Percentiles rank a stretch among this genome's conserved stretches.
These are phyloP conservation scores for Heterohyrax brucei DNA, from an alignment of 2,797 vertebrate genomes.

Conservation along the genomic window DNA sequence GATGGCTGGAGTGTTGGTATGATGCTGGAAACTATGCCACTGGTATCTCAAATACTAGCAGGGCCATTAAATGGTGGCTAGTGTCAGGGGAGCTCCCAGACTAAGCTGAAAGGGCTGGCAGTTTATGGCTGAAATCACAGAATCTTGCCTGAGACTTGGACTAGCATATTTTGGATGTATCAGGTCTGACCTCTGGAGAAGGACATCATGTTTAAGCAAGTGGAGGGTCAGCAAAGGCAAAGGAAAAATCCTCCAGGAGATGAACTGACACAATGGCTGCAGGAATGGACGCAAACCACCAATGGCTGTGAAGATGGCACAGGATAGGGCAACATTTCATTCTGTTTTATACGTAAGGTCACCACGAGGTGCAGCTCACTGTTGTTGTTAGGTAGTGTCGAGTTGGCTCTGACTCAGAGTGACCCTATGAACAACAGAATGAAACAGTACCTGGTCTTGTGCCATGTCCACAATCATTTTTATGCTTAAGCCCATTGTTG, in stretches of 20 bases:
- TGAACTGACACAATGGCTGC: neutral
- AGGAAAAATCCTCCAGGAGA: neutral
- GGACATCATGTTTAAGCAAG: neutral
- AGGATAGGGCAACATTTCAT: neutral
- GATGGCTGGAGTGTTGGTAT: neutral
- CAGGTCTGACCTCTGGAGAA: neutral
- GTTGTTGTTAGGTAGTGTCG: no score
- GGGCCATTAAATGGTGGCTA: neutral
- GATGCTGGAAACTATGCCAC: neutral
- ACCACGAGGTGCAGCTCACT: no score
- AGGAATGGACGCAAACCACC: neutral
- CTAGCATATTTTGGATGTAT: neutral
- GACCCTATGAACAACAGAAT: no score
- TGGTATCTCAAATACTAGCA: neutral
- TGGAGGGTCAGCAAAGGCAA: neutral
- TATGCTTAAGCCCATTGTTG: no score
- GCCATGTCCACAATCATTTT: no score
- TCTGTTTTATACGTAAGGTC: neutral
- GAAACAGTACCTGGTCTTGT: no score
- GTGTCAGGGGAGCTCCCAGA: neutral
- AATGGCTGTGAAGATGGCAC: neutral
- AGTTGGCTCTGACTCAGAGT: no score
- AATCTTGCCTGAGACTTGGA: neutral
- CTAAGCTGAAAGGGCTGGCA: neutral
- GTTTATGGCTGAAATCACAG: neutral